Evolutionary conservation across 2,888 invertebrate species (phyloP), one percentile per base, ranked within the genome.

Genomic region (Tricholauxania praeusta): DNA sequence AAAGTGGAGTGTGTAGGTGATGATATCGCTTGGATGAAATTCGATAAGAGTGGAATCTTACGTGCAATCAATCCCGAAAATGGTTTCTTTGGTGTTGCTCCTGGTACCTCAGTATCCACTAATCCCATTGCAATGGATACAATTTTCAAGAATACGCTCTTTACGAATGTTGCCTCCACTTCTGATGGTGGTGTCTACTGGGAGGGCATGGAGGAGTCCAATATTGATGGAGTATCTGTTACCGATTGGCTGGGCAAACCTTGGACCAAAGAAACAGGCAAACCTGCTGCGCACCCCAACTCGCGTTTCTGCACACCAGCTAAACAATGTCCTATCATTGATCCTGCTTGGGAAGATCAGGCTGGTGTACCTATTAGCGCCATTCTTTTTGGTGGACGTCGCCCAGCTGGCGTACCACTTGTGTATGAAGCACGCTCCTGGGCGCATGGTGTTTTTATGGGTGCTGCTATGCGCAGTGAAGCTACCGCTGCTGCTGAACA

Each of bases 21-120:
- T 84, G 99, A 99, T 83, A 99, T 99, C 78, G 98, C 98, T 0
- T 99, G 99, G 99, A 97, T 98, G 96, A 93, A 93, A 84, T 97
- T 97, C 84, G 96, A 97, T 79, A 88, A 89, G 14, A 88, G 93
- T 47, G 99, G 99, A 0, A 92, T 93, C 49, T 89, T 99, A 47
- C 90, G 97, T 71, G 99, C 98, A 4, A 99, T 99, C 79, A 99
- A 99, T 86, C 98, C 99, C 0, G 99, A 99, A 87, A 96, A 96
- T 83, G 99, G 99, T 5, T 99, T 99, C 91, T 99, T 99, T 87
- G 99, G 99, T 15, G 99, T 99, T 0, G 99, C 99, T 0, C 98
- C 98, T 74, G 98, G 94, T 5, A 99, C 99, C 0, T 97, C 96
- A 0, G 89, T 89, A 74, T 89, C 91, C 15, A 98, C 98, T 0